These are phyloP conservation scores for Caenorhabditis japonica DNA, from an alignment of 2,888 invertebrate species.

Conservation along the genomic window DNA sequence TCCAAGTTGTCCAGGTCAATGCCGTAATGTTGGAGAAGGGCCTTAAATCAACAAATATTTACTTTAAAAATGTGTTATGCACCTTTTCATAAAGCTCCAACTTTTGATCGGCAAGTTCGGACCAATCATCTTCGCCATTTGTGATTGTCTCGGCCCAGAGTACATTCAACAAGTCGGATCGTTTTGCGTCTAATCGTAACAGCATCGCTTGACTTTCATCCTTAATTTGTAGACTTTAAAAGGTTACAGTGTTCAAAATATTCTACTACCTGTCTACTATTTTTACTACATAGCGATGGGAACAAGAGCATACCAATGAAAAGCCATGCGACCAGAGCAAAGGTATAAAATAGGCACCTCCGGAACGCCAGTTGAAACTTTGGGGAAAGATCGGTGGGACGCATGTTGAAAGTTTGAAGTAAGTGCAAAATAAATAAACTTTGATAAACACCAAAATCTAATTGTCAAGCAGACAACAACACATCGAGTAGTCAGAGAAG, in stretches of 20 bases:
- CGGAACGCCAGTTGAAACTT: slow-evolving; percentile 71
- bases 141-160: slow-evolving; percentile 74
- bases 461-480: slow-evolving; percentile 9
- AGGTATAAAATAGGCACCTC: slow-evolving; percentile 68
- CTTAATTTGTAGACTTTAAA: slow-evolving; percentile 23
- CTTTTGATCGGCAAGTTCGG: slow-evolving; percentile 73
- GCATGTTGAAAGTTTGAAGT: slow-evolving; percentile 11
- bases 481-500: slow-evolving; percentile 15
- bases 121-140: slow-evolving; percentile 73
- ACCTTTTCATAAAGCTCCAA: slow-evolving; percentile 73
- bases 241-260: background rate
- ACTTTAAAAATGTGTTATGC: background rate
- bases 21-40: slow-evolving; percentile 50
- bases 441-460: too few species aligned
- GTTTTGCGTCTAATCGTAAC: slow-evolving; percentile 69
- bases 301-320: slow-evolving; percentile 67
- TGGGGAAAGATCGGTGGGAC: slow-evolving; percentile 62
- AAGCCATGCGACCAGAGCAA: slow-evolving; percentile 65
- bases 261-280: slow-evolving; percentile 36
- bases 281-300: slow-evolving; percentile 38
- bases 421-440: background rate
- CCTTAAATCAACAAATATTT: slow-evolving; percentile 23
- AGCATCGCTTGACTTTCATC: slow-evolving; percentile 41
- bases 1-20: slow-evolving; percentile 41
- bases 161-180: slow-evolving; percentile 72